phyloP scores from a whole-genome alignment of 2,113 vertebrate genomes.

The Gasterosteus aculeatus region DNA sequence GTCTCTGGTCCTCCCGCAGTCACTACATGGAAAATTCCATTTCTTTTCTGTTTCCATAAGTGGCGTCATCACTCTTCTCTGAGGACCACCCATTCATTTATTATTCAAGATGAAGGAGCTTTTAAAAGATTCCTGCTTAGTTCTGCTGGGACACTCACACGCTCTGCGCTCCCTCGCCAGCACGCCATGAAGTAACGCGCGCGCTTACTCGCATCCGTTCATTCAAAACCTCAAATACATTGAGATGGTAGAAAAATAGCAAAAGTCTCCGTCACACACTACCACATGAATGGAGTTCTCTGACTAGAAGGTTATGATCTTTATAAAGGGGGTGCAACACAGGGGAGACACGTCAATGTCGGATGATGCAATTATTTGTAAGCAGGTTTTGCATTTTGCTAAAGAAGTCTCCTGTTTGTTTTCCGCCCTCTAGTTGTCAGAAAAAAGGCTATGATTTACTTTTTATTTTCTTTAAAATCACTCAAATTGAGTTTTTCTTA shows the following conservation, averaged over 20 bases:
- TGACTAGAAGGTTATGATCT: too few species aligned
- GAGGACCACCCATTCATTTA: not conserved
- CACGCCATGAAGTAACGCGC: not conserved
- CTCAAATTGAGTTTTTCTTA: not conserved
- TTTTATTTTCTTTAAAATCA: not conserved
- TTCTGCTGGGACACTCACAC: not conserved
- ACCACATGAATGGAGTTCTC: too few species aligned
- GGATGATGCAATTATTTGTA: too few species aligned
- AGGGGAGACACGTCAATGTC: not conserved
- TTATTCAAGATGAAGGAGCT: not conserved
- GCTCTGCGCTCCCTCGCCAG: not conserved
- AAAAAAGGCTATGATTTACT: not conserved
- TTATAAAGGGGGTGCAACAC: not conserved
- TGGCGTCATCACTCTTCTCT: not conserved
- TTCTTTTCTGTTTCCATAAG: not conserved
- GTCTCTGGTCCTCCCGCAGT: not conserved
- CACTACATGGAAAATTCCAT: not conserved
- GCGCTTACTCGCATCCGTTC: not conserved
- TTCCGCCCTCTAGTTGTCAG: too few species aligned
- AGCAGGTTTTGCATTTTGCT: too few species aligned
- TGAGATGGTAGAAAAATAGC: too few species aligned
- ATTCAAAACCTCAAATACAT: not conserved
- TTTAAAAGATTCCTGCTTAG: not conserved
- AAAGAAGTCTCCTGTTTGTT: too few species aligned
- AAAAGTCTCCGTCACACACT: too few species aligned